Base-by-base conservation (phyloP, 1,140 invertebrate species). In the Orchesella cincta region DNA sequence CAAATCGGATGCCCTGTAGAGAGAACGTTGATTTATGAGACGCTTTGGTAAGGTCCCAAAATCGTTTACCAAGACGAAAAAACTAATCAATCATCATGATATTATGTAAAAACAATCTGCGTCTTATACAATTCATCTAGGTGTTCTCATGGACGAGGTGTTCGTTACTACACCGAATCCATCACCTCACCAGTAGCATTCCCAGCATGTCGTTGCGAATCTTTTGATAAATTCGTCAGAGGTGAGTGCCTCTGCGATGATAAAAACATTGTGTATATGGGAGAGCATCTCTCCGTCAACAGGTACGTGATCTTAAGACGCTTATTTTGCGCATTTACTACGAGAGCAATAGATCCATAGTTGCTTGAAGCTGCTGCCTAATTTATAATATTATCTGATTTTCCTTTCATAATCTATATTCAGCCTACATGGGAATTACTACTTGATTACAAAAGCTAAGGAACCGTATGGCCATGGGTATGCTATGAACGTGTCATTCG, bases 141-240 rank as follows among this genome's bases (percentile, higher is more conserved):
- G 33, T 76, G 75, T 35, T 36, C 20, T 26, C 76, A 77, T 62
- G 76, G 62, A 12, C 67, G 76, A 46, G 78, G 51, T 20, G 73
- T 67, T 18, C 35, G 76, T 16, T 79, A 79, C 52, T 79, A 70
- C 52, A 36, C 39, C 1, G 78, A 79, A 31, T 75, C 72, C 0
- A 79, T 79, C 20, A 12, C 36, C 1, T 70, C 72, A 23, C 78
- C 78, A 46, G 28, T 75, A 28, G 78, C 78, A 14, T 80, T 80
- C 36, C 79, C 79, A 20, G 36, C 73, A 14, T 80, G 79, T 54
- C 67, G 46, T 26, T 80, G 79, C 20, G 57, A 74, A 14, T 34
- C 67, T 26, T 72, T 78, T 35, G 79, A 80, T 31, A 51, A 52
- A 23, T 80, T 57, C 31, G 57, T 80, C 0, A 20, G 46, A 23